Base-by-base conservation (phyloP, 2,113 vertebrate species). In the Vireo altiloquus region DNA sequence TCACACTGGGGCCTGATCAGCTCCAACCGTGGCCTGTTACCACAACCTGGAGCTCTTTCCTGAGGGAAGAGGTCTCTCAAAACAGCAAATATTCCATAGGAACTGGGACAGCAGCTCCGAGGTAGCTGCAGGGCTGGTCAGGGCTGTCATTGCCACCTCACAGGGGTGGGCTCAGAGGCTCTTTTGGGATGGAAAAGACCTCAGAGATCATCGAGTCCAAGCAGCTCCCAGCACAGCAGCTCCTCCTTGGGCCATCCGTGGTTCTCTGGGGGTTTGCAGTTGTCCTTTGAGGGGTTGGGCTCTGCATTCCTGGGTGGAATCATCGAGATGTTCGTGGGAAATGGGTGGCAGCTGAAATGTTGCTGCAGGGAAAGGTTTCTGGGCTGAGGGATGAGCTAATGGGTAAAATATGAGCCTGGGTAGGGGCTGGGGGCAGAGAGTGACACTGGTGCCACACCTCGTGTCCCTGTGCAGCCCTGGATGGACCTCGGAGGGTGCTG, bases 181-280 rank as follows among this genome's bases (percentile, higher is more conserved):
- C 1, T 0, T 25, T 44, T 25, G 44, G 59, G 71, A 2, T 44
- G 61, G 82, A 4, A 33, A 59, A 76, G 37, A 25, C 9, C 42
- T 21, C 57, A 13, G 7, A 46, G 11, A 12, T 33, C 39, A 7
- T 17, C 10, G 9, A 33, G 35, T 6, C 13, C 31, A 4, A 27
- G 0, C 16, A 8, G 10, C 11, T 59, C 53, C 61, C 71, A 42
- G 52, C n/a, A 0, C n/a, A 8, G 4, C 2, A 7, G 24, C 33
- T 54, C 14, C 2, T 1, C 44, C 66, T 33, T 0, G 15, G 1
- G 10, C 35, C 1, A 0, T 4, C 31, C 7, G 0, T 14, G 0
- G 0, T 8, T 16, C 68, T 10, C 39, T 28, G 44, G 50, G 54
- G 4, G 7, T 24, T 28, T 2, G 13, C 54, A 2, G 10, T 1